A percentile compares a stretch with the other conserved stretches of the same genome.
These are phyloP conservation scores for Formica exsecta DNA, from an alignment of 1,140 invertebrate species.

Conservation along the genomic window DNA sequence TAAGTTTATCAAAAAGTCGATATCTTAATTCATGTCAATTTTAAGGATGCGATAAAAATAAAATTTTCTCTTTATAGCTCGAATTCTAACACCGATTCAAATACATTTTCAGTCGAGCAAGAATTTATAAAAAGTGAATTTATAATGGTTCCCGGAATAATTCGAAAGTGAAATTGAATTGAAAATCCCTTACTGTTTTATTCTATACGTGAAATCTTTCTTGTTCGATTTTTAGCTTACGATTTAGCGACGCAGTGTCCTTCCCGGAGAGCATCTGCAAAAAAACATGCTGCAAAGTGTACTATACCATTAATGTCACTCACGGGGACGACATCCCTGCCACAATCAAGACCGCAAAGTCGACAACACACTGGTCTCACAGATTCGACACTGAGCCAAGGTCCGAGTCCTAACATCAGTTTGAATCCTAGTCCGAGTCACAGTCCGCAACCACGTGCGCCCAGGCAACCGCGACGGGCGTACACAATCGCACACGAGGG, in stretches of 20 bases:
- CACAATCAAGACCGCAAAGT: conserved; percentile 89
- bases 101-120: background rate
- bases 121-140: background rate
- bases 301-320: conserved; percentile 84
- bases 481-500: conserved; percentile 72
- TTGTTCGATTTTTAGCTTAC: conserved; percentile 88
- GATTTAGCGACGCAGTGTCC: conserved; percentile 93
- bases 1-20: too few species aligned
- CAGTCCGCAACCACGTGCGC: conserved; percentile 80
- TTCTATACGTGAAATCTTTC: background rate
- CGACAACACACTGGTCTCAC: conserved; percentile 76
- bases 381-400: conserved; percentile 68
- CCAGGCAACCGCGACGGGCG: conserved; percentile 73
- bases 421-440: conserved; percentile 79
- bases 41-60: background rate
- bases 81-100: background rate
- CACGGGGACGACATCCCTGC: conserved; percentile 89
- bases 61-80: background rate
- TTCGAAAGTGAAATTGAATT: background rate
- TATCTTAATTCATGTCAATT: too few species aligned
- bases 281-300: conserved; percentile 90
- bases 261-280: conserved; percentile 89
- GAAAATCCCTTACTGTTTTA: background rate
- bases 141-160: background rate
- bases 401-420: conserved; percentile 78